phyloP scores from a whole-genome alignment of 2,888 invertebrate genomes.

The Lissocephala sabroskyi region DNA sequence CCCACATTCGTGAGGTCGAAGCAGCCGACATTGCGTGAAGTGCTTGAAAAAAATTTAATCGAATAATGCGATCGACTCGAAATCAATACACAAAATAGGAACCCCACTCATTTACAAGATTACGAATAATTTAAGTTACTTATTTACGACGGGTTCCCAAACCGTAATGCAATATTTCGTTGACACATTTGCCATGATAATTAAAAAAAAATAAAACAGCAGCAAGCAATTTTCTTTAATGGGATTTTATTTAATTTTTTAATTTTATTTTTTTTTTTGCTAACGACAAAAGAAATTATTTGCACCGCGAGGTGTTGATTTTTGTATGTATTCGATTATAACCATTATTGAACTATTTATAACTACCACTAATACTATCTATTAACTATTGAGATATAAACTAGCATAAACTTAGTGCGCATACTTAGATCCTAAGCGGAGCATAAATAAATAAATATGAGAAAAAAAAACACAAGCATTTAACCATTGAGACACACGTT shows the following conservation, averaged over 20 bases:
- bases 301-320: slow-evolving; percentile 1
- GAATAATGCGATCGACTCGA: slow-evolving; percentile 31
- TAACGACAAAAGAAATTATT: neutral
- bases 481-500: slow-evolving; percentile 26
- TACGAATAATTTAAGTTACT: slow-evolving; percentile 3
- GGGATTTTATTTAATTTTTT: neutral
- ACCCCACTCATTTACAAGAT: slow-evolving; percentile 27
- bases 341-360: slow-evolving; percentile 56
- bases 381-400: slow-evolving; percentile 60
- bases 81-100: no score
- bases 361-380: slow-evolving; percentile 53
- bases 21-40: slow-evolving; percentile 25
- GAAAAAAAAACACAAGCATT: slow-evolving; percentile 19
- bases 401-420: slow-evolving; percentile 36
- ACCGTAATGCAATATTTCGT: slow-evolving; percentile 8
- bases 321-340: slow-evolving; percentile 38
- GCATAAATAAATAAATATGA: slow-evolving; percentile 26
- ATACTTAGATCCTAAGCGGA: slow-evolving; percentile 40
- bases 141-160: slow-evolving; percentile 36
- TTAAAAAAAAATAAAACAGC: slow-evolving; percentile 15
- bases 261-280: neutral
- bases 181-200: slow-evolving; percentile 49
- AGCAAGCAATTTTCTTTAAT: neutral
- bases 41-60: slow-evolving; percentile 38
- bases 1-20: slow-evolving; percentile 30